phyloP scores from a whole-genome alignment of 2,797 vertebrate genomes.

The Astyanax mexicanus region DNA sequence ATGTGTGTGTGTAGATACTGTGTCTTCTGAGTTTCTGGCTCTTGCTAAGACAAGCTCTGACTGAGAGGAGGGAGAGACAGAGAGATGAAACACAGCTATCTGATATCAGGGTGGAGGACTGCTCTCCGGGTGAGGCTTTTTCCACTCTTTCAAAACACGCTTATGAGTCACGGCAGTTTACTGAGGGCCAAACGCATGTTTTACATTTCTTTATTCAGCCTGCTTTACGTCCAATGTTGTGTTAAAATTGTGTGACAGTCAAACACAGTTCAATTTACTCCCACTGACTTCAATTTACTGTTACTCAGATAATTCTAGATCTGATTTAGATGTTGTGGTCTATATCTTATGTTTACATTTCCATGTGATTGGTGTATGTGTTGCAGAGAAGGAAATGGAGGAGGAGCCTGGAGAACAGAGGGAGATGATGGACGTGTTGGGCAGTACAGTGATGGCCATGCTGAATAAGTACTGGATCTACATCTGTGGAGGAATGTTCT shows the following conservation, averaged over 20 bases:
- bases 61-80: constrained; percentile 84
- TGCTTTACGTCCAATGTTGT: neutral
- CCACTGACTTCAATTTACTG: neutral
- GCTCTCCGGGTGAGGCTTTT: constrained; percentile 80
- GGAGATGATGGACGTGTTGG: constrained; percentile 90
- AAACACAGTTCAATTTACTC: constrained; percentile 10
- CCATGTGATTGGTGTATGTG: neutral
- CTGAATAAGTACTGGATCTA: constrained; percentile 98
- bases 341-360: neutral
- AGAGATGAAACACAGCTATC: constrained; percentile 80
- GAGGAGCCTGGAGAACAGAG: constrained; percentile 78
- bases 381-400: constrained; percentile 60
- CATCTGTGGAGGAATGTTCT: constrained; percentile 96
- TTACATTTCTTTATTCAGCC: neutral
- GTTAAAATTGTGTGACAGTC: neutral
- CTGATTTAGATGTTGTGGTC: neutral
- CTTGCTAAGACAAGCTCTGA: constrained; percentile 90
- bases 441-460: constrained; percentile 89
- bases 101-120: constrained; percentile 82
- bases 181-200: neutral
- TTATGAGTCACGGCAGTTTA: neutral
- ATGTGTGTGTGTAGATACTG: constrained; percentile 82
- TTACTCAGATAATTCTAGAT: no score
- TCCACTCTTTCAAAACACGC: neutral
- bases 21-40: constrained; percentile 95